Conservation (phyloP, 2,888 invertebrate species). For the Zygaena filipendulae region DNA sequence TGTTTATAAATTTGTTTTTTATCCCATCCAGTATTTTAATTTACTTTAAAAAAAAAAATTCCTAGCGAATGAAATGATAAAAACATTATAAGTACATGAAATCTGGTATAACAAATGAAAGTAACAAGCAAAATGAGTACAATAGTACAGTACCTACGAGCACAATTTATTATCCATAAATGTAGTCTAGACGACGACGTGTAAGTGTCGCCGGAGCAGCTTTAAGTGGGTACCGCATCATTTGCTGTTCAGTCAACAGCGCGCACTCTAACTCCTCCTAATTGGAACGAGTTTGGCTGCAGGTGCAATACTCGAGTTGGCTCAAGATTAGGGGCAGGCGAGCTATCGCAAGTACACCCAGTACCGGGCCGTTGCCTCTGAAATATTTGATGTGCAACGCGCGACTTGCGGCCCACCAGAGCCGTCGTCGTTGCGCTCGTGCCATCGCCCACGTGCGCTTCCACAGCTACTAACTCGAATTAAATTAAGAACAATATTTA, state of each 20-base stretch:
- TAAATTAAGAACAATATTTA: conserved; percentile 69
- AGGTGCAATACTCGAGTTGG: conserved; percentile 65
- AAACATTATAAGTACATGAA: too few species aligned
- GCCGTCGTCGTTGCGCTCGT: conserved; percentile 22
- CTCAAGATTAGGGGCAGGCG: conserved; percentile 61
- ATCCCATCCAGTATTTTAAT: too few species aligned
- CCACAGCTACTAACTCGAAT: conserved; percentile 49
- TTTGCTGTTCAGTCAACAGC: conserved; percentile 62
- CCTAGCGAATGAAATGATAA: too few species aligned
- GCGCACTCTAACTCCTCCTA: conserved; percentile 64
- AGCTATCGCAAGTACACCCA: conserved; percentile 59
- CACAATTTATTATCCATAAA: too few species aligned
- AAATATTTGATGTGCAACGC: conserved; percentile 60
- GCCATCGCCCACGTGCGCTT: conserved; percentile 42
- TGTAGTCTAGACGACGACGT: too few species aligned
- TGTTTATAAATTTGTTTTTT: conserved; percentile 12
- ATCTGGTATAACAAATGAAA: too few species aligned
- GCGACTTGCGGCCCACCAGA: conserved; percentile 49
- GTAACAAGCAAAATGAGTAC: too few species aligned
- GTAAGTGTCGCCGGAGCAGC: too few species aligned
- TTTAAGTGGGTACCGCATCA: conserved; percentile 64
- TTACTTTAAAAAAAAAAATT: too few species aligned
- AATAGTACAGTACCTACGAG: too few species aligned
- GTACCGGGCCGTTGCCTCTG: conserved; percentile 45
- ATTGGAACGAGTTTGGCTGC: conserved; percentile 68